Base-by-base conservation (phyloP, 2,888 invertebrate genomes). In the Gordius sp. region DNA sequence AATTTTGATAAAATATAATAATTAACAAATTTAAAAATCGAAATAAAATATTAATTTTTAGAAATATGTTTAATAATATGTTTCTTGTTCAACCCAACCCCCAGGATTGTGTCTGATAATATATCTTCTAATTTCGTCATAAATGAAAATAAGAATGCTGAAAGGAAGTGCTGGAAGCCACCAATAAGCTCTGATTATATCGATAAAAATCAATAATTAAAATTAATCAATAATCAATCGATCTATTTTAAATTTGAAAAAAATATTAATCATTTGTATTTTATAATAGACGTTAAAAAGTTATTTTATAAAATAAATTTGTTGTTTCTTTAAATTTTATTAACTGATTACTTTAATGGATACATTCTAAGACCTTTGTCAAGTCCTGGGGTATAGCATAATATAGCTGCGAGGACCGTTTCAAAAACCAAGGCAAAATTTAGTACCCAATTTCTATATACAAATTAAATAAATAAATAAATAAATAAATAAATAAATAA, bases 91-190 rank as follows among this genome's bases (percentile, higher is more conserved):
- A 70, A 93, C 79, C 86, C 87, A 93, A 69, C 91, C 89, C 68
- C 91, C 91, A 63, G 91, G 91, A 74, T 85, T 82, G 13, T 86
- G 81, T 60, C 91, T 81, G 70, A 91, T 77, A 74, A 89, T 84
- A 77, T 83, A 86, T 74, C 89, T 82, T 74, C 93, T 80, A 70
- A 80, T 79, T 76, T 93, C 93, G 74, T 93, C 93, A 75, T 91
- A 93, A 72, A 91, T 80, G 78, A 91, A 91, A 76, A 93, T 93
- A 69, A 86, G 79, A 73, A 91, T 75, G 78, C 85, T 84, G 78
- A 93, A 93, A 65, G 91, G 91, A 70, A 93, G 75, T 66, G 89
- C 89, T 64, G 89, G 87, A 74, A 93, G 76, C 93, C 91, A 93
- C 91, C 91, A 93, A 67, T 85, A 82, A 73, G 87, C 8, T 20